phyloP scores from a whole-genome alignment of 1,140 invertebrate species.

The Bicyclus anynana region DNA sequence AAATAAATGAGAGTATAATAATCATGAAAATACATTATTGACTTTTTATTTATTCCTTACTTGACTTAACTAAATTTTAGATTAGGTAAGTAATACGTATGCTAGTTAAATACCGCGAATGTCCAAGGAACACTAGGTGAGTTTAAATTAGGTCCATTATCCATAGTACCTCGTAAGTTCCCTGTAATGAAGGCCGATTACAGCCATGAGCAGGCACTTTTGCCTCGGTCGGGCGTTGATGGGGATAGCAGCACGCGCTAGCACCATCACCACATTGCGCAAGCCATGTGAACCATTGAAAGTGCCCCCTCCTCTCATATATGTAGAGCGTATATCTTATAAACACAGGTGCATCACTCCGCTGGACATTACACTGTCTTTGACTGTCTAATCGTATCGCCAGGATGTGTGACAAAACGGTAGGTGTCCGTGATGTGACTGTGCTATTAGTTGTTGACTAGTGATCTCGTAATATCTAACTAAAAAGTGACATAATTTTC shows the following conservation, averaged over 20 bases:
- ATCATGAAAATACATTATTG: too few species aligned
- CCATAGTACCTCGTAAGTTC: too few species aligned
- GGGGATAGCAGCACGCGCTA: conserved; percentile 47
- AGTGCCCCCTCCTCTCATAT: conserved; percentile 68
- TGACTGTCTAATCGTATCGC: conserved; percentile 43
- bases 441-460: conserved; percentile 4
- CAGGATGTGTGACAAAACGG: conserved; percentile 68
- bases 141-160: too few species aligned
- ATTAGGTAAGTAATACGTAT: too few species aligned
- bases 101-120: too few species aligned
- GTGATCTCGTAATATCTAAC: conserved; percentile 1
- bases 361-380: conserved; percentile 63
- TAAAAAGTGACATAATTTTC: not conserved
- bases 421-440: conserved; percentile 40
- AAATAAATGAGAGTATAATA: too few species aligned
- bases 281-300: conserved; percentile 66
- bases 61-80: too few species aligned
- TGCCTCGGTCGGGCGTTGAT: conserved; percentile 21
- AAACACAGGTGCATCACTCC: conserved; percentile 60
- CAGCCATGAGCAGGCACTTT: conserved; percentile 11
- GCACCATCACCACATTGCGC: conserved; percentile 60
- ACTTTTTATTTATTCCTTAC: too few species aligned
- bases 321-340: conserved; percentile 58
- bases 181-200: too few species aligned
- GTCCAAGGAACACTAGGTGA: too few species aligned